These are phyloP conservation scores for Lepisosteus osseus DNA, from an alignment of 2,113 vertebrate species.

Conservation along the genomic window DNA sequence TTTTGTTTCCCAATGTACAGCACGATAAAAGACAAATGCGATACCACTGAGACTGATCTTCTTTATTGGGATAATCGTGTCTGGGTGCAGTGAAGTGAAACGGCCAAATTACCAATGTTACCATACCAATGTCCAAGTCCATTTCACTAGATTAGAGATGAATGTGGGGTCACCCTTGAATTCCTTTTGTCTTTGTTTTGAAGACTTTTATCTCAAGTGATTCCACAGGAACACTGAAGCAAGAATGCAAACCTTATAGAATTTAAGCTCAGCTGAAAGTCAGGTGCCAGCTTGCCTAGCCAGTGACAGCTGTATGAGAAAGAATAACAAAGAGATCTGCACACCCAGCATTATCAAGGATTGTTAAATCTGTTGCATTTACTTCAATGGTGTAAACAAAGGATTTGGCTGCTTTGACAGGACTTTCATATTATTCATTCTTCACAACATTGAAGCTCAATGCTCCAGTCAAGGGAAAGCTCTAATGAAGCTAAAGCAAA, in stretches of 20 bases:
- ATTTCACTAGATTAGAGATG: conserved; percentile 12
- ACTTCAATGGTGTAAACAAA: conserved; percentile 17
- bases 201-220: conserved; percentile 13
- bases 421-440: conserved; percentile 10
- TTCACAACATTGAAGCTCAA: not conserved
- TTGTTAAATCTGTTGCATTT: conserved; percentile 14
- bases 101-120: conserved; percentile 1
- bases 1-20: too few species aligned
- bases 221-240: conserved; percentile 3
- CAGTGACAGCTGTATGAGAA: conserved; percentile 13
- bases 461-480: too few species aligned
- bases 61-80: not conserved
- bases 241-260: conserved; percentile 7
- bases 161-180: conserved; percentile 15
- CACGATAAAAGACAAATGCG: not conserved
- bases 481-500: too few species aligned
- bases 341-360: conserved; percentile 18
- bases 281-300: not conserved
- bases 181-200: conserved; percentile 17
- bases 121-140: conserved; percentile 7
- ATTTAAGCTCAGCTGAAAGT: conserved; percentile 20
- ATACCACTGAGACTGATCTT: conserved; percentile 1
- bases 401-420: conserved; percentile 1
- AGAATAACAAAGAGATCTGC: conserved; percentile 21
- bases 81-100: conserved; percentile 2